Evolutionary conservation across 2,113 vertebrate species (phyloP).

Genomic region (Clupea harengus): DNA sequence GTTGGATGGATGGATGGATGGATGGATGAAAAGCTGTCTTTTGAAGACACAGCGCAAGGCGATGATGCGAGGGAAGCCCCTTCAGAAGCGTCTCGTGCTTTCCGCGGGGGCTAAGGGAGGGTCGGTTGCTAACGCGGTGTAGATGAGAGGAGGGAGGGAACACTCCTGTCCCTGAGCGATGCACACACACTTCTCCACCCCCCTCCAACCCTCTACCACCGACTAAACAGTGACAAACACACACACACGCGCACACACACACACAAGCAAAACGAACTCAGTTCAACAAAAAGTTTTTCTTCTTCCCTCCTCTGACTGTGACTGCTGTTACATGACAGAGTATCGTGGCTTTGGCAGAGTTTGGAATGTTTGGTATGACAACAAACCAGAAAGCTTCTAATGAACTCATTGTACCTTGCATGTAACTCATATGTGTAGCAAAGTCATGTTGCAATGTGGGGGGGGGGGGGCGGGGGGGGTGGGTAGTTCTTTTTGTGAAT

Average conservation of each 20-base stretch:
- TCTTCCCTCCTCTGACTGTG: background rate
- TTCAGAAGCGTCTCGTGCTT: constrained; percentile 61
- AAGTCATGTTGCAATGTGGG: background rate
- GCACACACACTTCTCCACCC: constrained; percentile 26
- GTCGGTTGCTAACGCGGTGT: constrained; percentile 67
- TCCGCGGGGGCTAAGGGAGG: constrained; percentile 68
- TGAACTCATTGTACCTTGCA: constrained; percentile 5
- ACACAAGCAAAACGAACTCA: constrained; percentile 53
- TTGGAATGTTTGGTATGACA: background rate
- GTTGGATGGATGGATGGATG: background rate
- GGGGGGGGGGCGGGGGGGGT: background rate
- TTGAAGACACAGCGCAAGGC: constrained; percentile 58
- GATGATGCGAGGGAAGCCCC: constrained; percentile 64
- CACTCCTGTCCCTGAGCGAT: constrained; percentile 66
- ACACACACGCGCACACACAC: constrained; percentile 41
- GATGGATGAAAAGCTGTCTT: constrained; percentile 66
- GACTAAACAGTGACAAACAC: background rate
- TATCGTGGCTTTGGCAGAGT: background rate
- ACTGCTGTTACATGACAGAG: background rate
- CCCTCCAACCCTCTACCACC: constrained; percentile 23
- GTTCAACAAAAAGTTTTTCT: background rate
- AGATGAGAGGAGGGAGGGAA: constrained; percentile 67
- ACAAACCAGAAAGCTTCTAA: background rate
- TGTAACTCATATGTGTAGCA: background rate
- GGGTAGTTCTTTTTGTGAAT: constrained; percentile 16